Conservation (phyloP, 2,797 vertebrate genomes). For the Discoglossus pictus region DNA sequence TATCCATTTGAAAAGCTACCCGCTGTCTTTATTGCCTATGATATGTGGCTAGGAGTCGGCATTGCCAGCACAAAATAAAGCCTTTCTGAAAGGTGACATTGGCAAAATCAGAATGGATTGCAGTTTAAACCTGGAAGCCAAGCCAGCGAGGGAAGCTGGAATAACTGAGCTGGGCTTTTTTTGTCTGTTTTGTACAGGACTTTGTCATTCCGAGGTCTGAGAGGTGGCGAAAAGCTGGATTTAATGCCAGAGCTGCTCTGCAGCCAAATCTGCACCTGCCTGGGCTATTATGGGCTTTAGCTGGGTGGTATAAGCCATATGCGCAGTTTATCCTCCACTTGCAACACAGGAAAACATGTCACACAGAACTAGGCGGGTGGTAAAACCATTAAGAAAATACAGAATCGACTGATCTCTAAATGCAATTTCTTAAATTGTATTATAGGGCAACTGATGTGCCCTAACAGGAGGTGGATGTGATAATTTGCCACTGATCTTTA, state of each 20-base stretch:
- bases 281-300: conserved; percentile 32
- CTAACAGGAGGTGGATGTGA: too few species aligned
- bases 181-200: background rate
- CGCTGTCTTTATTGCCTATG: too few species aligned
- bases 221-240: conserved; percentile 19
- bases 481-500: too few species aligned
- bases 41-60: too few species aligned
- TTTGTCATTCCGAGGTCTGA: background rate
- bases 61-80: background rate
- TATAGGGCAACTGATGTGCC: too few species aligned
- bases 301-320: conserved; percentile 1
- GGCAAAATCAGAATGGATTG: too few species aligned
- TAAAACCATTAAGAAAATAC: too few species aligned
- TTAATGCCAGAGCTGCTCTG: conserved; percentile 10
- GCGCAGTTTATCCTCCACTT: background rate
- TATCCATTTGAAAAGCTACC: too few species aligned
- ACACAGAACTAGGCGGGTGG: background rate
- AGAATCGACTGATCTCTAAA: too few species aligned
- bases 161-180: background rate
- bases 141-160: background rate
- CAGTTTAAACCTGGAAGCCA: background rate
- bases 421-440: too few species aligned
- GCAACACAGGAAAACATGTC: background rate
- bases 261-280: conserved; percentile 6
- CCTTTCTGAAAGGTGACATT: background rate